phyloP scores from a whole-genome alignment of 2,888 invertebrate species.

The Philopedon plagiatum region DNA sequence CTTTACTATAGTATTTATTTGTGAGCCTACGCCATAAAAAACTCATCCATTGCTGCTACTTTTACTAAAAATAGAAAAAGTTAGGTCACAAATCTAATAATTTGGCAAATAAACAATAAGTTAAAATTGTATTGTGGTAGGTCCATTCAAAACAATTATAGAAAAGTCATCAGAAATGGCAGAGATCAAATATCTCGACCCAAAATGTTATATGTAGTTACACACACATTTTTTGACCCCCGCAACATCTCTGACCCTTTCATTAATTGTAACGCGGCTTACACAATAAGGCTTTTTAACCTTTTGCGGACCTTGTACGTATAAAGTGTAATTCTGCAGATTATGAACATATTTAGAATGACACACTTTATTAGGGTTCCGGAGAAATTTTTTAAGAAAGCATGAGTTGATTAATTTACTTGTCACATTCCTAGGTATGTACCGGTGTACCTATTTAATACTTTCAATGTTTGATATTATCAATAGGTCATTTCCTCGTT shows the following conservation, averaged over 20 bases:
- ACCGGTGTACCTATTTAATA: background rate
- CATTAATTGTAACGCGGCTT: conserved; percentile 42
- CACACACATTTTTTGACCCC: conserved; percentile 47
- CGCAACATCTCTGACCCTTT: conserved; percentile 46
- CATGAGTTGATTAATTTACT: conserved; percentile 25
- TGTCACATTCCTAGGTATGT: no score
- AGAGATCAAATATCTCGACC: conserved; percentile 42
- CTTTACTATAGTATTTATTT: no score
- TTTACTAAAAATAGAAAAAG: background rate
- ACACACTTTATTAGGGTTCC: conserved; percentile 7
- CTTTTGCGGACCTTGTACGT: conserved; percentile 27
- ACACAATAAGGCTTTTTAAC: conserved; percentile 42
- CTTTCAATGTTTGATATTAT: background rate
- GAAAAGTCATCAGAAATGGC: conserved; percentile 45
- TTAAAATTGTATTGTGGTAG: conserved; percentile 42
- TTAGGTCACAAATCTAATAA: background rate
- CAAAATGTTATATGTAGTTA: conserved; percentile 37
- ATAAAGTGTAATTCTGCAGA: conserved; percentile 24
- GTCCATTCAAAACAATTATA: conserved; percentile 37
- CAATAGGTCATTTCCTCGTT: background rate
- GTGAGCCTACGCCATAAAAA: no score
- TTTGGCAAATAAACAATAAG: background rate
- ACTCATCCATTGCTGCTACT: no score
- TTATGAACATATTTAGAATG: conserved; percentile 17
- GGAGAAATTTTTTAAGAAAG: conserved; percentile 22